Evolutionary conservation across 2,797 vertebrate species (phyloP).

Genomic region (Ctenopoma multispine): DNA sequence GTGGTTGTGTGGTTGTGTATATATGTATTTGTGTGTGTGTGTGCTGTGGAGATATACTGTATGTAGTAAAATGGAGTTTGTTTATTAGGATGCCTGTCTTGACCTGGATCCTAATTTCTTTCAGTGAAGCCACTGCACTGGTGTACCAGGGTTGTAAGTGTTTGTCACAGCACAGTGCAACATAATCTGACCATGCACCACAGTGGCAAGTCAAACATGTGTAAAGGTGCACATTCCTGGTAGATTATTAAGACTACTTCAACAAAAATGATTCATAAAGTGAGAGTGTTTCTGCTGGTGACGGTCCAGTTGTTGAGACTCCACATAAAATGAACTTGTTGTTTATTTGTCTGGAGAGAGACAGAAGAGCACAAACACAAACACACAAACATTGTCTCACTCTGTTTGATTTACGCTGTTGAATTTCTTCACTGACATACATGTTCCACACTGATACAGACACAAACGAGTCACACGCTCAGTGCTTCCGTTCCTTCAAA

Average conservation of each 20-base stretch:
- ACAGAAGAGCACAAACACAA: not conserved
- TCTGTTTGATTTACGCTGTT: conserved; percentile 23
- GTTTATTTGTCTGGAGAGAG: not conserved
- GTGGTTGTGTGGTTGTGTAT: conserved; percentile 16
- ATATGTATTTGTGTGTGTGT: not conserved
- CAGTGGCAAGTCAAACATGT: too few species aligned
- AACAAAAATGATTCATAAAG: too few species aligned
- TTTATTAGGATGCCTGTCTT: conserved; percentile 17
- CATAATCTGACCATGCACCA: too few species aligned
- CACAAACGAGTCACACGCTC: not conserved
- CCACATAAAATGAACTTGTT: too few species aligned
- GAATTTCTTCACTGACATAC: not conserved
- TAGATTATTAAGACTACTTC: too few species aligned
- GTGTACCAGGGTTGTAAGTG: too few species aligned
- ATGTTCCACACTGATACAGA: not conserved
- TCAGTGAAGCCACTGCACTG: too few species aligned
- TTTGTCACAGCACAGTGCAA: too few species aligned
- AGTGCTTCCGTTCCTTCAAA: conserved; percentile 14
- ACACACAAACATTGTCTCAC: conserved; percentile 12
- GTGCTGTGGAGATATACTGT: not conserved
- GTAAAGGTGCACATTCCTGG: too few species aligned
- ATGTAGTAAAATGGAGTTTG: conserved; percentile 3
- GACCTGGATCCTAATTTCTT: conserved; percentile 14
- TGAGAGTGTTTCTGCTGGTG: too few species aligned
- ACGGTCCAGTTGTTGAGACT: too few species aligned